These are phyloP conservation scores for Antechinus flavipes DNA, from an alignment of 2,113 vertebrate species.

Conservation along the genomic window DNA sequence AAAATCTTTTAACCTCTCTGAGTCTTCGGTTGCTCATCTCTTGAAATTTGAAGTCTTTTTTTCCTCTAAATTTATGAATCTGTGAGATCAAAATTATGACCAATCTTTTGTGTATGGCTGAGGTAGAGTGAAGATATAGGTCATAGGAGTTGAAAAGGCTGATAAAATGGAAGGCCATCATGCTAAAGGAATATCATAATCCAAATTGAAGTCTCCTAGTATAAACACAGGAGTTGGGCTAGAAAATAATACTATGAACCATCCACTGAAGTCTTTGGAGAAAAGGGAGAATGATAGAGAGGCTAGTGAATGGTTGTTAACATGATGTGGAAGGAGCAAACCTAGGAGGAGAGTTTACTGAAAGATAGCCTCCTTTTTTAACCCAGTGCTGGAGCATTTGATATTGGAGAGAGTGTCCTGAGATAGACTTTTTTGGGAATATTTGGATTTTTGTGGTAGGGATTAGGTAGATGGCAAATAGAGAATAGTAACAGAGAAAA, in stretches of 20 bases:
- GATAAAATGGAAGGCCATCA: not conserved
- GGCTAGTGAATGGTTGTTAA: not conserved
- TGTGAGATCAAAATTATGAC: not conserved
- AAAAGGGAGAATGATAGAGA: not conserved
- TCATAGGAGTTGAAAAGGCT: not conserved
- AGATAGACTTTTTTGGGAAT: not conserved
- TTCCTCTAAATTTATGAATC: not conserved
- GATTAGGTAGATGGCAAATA: not conserved
- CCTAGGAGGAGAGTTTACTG: not conserved
- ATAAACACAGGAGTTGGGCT: not conserved
- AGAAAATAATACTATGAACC: not conserved
- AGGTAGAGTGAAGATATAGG: not conserved
- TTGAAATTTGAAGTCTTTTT: not conserved
- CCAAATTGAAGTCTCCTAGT: not conserved
- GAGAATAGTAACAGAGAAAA: not conserved
- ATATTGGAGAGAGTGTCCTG: not conserved
- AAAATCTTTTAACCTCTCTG: not conserved
- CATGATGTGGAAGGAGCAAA: not conserved
- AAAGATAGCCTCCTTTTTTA: not conserved
- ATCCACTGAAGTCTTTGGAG: not conserved
- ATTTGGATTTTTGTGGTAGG: not conserved
- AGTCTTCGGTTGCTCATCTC: not conserved
- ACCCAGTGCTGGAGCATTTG: not conserved
- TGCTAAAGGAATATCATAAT: not conserved
- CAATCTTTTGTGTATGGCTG: not conserved